Evolutionary conservation across 1,140 invertebrate species (phyloP), one percentile per base, ranked within the genome.

Genomic region (Dendroctonus ponderosae): DNA sequence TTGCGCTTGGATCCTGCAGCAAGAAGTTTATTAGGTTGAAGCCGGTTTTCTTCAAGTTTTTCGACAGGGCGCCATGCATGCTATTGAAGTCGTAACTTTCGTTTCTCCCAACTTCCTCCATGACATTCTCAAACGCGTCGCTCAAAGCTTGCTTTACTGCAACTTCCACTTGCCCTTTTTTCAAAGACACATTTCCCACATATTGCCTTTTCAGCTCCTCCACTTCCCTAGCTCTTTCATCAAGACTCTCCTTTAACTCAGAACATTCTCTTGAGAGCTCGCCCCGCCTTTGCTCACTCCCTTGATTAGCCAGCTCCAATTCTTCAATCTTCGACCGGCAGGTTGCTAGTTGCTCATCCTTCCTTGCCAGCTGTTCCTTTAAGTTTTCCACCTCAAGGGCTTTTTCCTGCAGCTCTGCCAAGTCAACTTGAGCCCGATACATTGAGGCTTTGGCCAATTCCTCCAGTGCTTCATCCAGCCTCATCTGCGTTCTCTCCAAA

Each of bases 71-170:
- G 38, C 7, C 12, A 15, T 63, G 66, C 5, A 68, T 68, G 42
- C 43, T 44, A 3, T 37, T 43, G 37, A 46, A 48, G 50, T 46
- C 51, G 57, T 68, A 68, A 0, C 3, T 14, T 5, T 26, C 41
- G 58, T 49, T 41, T 9, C 62, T 59, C 41, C 46, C 12, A 68
- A 68, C 62, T 15, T 12, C 37, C n/a, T 50, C 60, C 53, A 68
- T 57, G 12, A 68, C 62, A 37, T 12, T n/a, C 42, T 39, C 52
- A 50, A 62, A 68, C n/a, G 66, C 60, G 49, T 68, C 51, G 52
- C 62, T 68, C 66, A 68, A 62, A 37, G 15, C 57, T 62, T 68
- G 53, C 42, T 59, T 62, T 7, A 68, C 42, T 48, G 50, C 41
- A 39, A 57, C 57, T 12, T 46, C 59, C 9, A 50, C 37, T 12